Percentiles rank a stretch among this genome's conserved stretches.
These are phyloP conservation scores for Brachionus plicatilis DNA, from an alignment of 1,140 invertebrate species.

Conservation along the genomic window DNA sequence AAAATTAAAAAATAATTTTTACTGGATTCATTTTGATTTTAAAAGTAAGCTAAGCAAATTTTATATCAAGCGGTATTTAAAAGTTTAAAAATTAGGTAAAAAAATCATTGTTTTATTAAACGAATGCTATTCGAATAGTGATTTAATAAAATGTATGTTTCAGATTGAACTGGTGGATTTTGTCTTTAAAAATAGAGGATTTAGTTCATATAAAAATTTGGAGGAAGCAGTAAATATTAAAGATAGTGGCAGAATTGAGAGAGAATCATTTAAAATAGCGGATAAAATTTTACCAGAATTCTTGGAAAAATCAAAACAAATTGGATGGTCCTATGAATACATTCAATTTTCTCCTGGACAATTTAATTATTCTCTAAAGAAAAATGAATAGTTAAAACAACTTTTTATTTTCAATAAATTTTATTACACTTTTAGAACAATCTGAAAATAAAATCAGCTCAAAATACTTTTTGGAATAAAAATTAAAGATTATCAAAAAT, in stretches of 20 bases:
- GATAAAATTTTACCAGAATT: not conserved
- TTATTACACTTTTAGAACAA: too few relatives aligned
- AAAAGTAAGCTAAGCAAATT: not conserved
- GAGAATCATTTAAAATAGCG: not conserved
- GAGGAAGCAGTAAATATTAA: not conserved
- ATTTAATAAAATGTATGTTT: conserved; percentile 29
- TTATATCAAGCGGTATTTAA: not conserved
- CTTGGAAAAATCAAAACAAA: not conserved
- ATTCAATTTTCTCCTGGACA: conserved; percentile 14
- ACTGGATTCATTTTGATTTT: not conserved
- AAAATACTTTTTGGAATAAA: too few relatives aligned
- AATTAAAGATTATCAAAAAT: too few relatives aligned
- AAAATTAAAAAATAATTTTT: not conserved
- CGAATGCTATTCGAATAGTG: not conserved
- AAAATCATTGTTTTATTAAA: not conserved
- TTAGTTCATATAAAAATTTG: not conserved
- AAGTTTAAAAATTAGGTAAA: not conserved
- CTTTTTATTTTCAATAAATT: not conserved
- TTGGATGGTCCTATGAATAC: not conserved
- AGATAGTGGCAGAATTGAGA: not conserved
- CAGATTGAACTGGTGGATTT: conserved; percentile 16
- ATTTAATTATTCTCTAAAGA: not conserved
- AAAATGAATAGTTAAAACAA: not conserved
- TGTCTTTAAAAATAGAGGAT: not conserved
- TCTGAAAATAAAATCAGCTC: too few relatives aligned